Percentiles rank a stretch among this genome's conserved stretches.
Conservation (phyloP, 1,140 invertebrate genomes). For the Acromyrmex echinatior region DNA sequence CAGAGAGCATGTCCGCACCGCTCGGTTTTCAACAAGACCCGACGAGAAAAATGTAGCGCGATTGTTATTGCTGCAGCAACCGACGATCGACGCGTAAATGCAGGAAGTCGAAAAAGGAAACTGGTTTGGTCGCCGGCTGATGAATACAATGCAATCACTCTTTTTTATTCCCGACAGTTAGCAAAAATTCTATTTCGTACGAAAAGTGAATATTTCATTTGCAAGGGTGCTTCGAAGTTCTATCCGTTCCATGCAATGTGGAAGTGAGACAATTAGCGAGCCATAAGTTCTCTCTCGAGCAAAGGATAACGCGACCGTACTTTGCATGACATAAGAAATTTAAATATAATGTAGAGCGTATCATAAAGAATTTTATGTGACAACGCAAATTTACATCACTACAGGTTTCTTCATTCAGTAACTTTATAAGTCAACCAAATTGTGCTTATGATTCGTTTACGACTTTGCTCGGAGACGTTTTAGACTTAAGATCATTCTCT, state of each 20-base stretch:
- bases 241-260: neutral
- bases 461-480: slow-evolving; percentile 35
- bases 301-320: slow-evolving; percentile 1
- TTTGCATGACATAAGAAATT: slow-evolving; percentile 24
- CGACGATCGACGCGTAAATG: slow-evolving; percentile 54
- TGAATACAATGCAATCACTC: slow-evolving; percentile 34
- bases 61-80: slow-evolving; percentile 46
- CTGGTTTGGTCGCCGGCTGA: slow-evolving; percentile 34
- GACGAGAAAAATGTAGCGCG: slow-evolving; percentile 34
- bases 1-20: slow-evolving; percentile 49
- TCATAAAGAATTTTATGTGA: slow-evolving; percentile 27
- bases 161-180: slow-evolving; percentile 32
- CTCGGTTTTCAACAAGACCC: slow-evolving; percentile 43
- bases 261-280: slow-evolving; percentile 29
- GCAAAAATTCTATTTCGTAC: slow-evolving; percentile 15
- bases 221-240: slow-evolving; percentile 24
- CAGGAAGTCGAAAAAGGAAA: slow-evolving; percentile 58
- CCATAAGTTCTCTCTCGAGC: slow-evolving; percentile 19
- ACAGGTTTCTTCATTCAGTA: slow-evolving; percentile 2
- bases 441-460: slow-evolving; percentile 44
- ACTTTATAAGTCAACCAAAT: slow-evolving; percentile 42
- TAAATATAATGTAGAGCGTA: slow-evolving; percentile 7
- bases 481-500: slow-evolving; percentile 13
- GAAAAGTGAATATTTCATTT: slow-evolving; percentile 24
- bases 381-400: slow-evolving; percentile 24